Percentiles rank a stretch among this genome's conserved stretches.
These are phyloP conservation scores for Lampris megalopsis DNA, from an alignment of 2,113 vertebrate species.

Conservation along the genomic window DNA sequence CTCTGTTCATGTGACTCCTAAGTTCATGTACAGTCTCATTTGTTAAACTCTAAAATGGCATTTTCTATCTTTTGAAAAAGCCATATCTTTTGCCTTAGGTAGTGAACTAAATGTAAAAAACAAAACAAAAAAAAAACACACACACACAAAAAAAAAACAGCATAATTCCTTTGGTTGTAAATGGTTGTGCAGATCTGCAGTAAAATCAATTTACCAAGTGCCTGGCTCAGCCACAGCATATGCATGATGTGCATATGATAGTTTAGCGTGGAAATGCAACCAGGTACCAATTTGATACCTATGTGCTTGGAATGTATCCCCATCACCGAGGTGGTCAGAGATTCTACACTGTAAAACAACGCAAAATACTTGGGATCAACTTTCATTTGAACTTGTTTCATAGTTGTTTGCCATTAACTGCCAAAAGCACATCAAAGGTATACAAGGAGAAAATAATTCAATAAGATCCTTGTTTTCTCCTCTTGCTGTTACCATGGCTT, in stretches of 20 bases:
- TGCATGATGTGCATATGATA: conserved; percentile 37
- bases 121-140: conserved; percentile 51
- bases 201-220: conserved; percentile 72
- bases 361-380: conserved; percentile 50
- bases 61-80: conserved; percentile 66
- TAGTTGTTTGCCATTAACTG: conserved; percentile 1
- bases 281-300: conserved; percentile 7
- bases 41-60: conserved; percentile 52
- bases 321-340: conserved; percentile 19
- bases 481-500: not conserved
- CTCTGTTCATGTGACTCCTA: conserved; percentile 26
- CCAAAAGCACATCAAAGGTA: not conserved
- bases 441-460: not conserved
- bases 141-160: too few relatives aligned
- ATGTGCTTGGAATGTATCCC: conserved; percentile 2
- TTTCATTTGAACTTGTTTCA: not conserved
- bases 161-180: conserved; percentile 45
- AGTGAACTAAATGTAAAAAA: conserved; percentile 43
- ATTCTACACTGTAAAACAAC: conserved; percentile 53
- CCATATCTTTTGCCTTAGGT: conserved; percentile 72
- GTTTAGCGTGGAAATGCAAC: conserved; percentile 6
- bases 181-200: conserved; percentile 47
- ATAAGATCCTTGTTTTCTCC: not conserved
- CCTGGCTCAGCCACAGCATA: conserved; percentile 69
- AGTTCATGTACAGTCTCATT: conserved; percentile 60